phyloP scores from a whole-genome alignment of 2,888 invertebrate genomes.

The Alloplasta piceator region DNA sequence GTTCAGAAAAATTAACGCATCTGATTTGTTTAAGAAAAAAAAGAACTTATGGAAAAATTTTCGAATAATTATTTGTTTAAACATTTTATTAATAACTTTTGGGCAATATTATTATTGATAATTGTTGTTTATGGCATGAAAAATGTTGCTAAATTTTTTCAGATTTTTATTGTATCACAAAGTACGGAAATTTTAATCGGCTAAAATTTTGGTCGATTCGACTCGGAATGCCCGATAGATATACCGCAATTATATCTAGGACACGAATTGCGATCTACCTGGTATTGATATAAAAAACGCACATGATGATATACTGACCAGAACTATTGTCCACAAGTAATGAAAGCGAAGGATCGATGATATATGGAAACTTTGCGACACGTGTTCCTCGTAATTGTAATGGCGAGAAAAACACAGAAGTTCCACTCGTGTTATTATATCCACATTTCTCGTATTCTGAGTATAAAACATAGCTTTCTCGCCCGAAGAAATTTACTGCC shows the following conservation, averaged over 20 bases:
- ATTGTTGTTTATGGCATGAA: no score
- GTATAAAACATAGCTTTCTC: background rate
- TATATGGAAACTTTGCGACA: conserved; percentile 35
- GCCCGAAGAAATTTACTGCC: background rate
- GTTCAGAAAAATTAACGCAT: no score
- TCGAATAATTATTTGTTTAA: no score
- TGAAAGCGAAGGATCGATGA: conserved; percentile 34
- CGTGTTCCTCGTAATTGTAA: conserved; percentile 8
- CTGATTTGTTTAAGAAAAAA: no score
- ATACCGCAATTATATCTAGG: background rate
- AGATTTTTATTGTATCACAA: no score
- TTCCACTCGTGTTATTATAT: background rate
- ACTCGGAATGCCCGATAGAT: no score
- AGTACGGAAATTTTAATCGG: no score
- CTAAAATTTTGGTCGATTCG: no score
- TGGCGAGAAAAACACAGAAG: conserved; percentile 4
- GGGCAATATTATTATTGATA: no score
- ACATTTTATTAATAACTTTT: no score
- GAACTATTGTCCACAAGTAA: conserved; percentile 43
- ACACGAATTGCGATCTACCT: conserved; percentile 12
- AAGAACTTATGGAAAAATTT: no score
- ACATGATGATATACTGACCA: background rate
- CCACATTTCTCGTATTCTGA: background rate
- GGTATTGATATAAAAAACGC: background rate
- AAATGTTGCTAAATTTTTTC: no score